Conservation (phyloP, 2,113 vertebrate species). For the Campylorhamphus procurvoides region DNA sequence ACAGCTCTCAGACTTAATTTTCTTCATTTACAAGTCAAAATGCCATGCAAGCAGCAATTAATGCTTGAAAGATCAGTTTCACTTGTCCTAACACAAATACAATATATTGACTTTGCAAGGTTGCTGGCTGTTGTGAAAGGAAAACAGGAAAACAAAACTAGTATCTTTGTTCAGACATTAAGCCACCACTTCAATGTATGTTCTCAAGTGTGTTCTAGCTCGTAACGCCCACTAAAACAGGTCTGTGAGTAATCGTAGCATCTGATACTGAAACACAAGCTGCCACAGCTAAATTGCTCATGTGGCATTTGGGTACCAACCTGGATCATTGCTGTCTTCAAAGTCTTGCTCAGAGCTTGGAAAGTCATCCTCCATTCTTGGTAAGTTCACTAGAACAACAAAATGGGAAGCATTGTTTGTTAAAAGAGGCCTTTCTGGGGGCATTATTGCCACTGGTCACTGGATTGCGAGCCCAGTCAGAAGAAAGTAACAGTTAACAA, state of each 20-base stretch:
- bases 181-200: not conserved
- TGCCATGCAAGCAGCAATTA: constrained; percentile 29
- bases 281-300: not conserved
- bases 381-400: constrained; percentile 76
- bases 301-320: constrained; percentile 59
- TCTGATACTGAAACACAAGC: not conserved
- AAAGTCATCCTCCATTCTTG: constrained; percentile 61
- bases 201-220: not conserved
- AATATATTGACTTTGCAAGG: constrained; percentile 40
- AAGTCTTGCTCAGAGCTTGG: constrained; percentile 69
- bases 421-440: not conserved
- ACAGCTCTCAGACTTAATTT: constrained; percentile 21
- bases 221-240: not conserved
- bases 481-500: not conserved
- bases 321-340: constrained; percentile 68
- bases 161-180: not conserved
- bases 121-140: constrained; percentile 7
- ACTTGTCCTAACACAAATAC: constrained; percentile 49
- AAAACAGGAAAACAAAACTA: constrained; percentile 16
- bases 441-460: not conserved
- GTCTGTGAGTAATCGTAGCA: not conserved
- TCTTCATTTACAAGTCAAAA: constrained; percentile 53
- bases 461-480: not conserved
- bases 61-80: constrained; percentile 44
- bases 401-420: constrained; percentile 25